phyloP scores from a whole-genome alignment of 2,113 vertebrate species.

The Callaeas wilsoni region DNA sequence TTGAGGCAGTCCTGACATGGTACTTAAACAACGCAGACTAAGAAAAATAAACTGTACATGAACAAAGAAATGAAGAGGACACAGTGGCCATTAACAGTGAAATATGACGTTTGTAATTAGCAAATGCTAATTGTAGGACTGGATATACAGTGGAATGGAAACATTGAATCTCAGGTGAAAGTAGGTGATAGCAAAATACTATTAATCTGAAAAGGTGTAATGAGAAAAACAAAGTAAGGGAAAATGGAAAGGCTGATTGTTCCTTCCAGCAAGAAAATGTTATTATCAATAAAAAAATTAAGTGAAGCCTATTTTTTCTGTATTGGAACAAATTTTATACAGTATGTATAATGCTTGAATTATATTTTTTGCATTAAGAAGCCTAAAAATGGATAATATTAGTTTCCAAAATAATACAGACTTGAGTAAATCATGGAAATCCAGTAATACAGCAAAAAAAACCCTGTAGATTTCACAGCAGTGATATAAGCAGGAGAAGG shows the following conservation, averaged over 20 bases:
- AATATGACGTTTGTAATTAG: constrained; percentile 60
- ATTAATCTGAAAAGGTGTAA: constrained; percentile 57
- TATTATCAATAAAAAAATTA: constrained; percentile 58
- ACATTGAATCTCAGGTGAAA: constrained; percentile 51
- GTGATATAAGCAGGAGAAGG: neutral
- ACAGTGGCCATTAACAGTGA: constrained; percentile 40
- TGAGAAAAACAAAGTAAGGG: constrained; percentile 49
- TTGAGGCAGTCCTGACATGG: constrained; percentile 20
- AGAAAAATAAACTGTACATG: constrained; percentile 40
- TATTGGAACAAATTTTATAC: neutral
- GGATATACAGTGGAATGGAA: constrained; percentile 26
- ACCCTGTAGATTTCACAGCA: neutral
- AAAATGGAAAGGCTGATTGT: constrained; percentile 55
- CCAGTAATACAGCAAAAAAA: neutral
- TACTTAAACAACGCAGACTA: constrained; percentile 4
- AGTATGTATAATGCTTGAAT: neutral
- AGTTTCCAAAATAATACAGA: neutral
- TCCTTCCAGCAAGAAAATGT: constrained; percentile 56
- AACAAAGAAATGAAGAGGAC: constrained; percentile 33
- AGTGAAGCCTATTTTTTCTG: constrained; percentile 25
- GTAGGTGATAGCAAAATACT: constrained; percentile 51
- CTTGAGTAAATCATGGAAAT: neutral
- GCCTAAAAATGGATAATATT: constrained; percentile 6
- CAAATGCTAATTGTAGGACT: constrained; percentile 49
- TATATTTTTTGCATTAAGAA: constrained; percentile 2